Conservation (phyloP, 1,140 invertebrate species). For the Neodiprion pinetum region DNA sequence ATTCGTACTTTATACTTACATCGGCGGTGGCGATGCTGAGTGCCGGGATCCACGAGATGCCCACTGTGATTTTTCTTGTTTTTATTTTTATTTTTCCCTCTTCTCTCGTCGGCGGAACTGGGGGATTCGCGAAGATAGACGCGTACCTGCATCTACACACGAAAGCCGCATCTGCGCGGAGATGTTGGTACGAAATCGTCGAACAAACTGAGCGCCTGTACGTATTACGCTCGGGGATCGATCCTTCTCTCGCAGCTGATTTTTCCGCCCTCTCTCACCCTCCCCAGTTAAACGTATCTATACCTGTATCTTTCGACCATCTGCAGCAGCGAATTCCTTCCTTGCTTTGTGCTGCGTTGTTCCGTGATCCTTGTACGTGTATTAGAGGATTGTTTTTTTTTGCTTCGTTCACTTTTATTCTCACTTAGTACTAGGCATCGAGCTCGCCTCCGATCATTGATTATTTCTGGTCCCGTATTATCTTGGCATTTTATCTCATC, state of each 20-base stretch:
- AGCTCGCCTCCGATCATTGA: neutral
- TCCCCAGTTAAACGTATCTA: neutral
- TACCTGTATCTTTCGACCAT: neutral
- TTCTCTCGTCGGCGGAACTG: neutral
- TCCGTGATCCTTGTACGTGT: neutral
- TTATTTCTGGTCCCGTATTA: no score
- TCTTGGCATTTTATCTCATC: no score
- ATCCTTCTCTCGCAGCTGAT: neutral
- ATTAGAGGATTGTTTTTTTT: neutral
- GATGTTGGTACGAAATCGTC: neutral
- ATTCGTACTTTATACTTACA: constrained; percentile 2
- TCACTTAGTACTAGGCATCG: neutral
- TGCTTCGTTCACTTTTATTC: neutral
- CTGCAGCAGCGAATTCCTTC: neutral
- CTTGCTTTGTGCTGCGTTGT: neutral
- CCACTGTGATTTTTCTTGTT: no score
- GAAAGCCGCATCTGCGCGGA: neutral
- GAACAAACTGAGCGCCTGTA: neutral
- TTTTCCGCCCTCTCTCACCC: neutral
- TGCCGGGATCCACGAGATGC: neutral
- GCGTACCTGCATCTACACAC: neutral
- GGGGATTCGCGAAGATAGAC: neutral
- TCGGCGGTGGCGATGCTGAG: no score
- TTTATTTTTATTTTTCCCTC: no score
- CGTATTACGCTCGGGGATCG: neutral